Percentiles rank a stretch among this genome's conserved stretches.
Conservation (phyloP, 2,888 invertebrate species). For the Parnassius apollo region DNA sequence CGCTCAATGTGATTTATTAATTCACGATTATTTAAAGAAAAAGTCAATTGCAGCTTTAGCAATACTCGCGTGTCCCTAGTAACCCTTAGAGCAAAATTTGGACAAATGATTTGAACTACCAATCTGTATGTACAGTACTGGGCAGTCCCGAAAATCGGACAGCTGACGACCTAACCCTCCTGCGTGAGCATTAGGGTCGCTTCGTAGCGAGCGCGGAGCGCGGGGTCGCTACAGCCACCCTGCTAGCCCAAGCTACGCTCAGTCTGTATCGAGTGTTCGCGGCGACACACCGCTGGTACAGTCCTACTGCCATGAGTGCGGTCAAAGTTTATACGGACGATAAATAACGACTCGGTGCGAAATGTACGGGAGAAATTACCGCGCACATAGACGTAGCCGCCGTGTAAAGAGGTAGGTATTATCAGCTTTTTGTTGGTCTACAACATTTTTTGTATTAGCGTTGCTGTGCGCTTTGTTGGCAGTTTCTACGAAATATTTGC, state of each 20-base stretch:
- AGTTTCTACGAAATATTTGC: constrained; percentile 28
- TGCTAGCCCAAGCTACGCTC: not conserved
- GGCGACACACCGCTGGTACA: constrained; percentile 2
- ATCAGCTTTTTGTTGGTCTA: constrained; percentile 26
- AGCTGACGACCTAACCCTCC: constrained; percentile 20
- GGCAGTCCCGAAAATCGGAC: constrained; percentile 16
- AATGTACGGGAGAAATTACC: constrained; percentile 44
- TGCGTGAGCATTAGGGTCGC: not conserved
- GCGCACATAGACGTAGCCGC: constrained; percentile 31
- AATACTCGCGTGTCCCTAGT: not conserved
- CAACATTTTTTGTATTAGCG: not conserved
- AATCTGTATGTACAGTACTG: constrained; percentile 7
- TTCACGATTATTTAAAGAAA: no score
- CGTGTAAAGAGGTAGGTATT: constrained; percentile 45
- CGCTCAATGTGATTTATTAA: no score
- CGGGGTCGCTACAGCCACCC: constrained; percentile 12
- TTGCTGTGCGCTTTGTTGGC: constrained; percentile 34
- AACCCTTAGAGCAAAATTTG: constrained; percentile 16
- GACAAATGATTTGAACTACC: constrained; percentile 18
- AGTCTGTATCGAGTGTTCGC: constrained; percentile 18
- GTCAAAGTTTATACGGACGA: constrained; percentile 54
- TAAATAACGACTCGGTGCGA: constrained; percentile 45
- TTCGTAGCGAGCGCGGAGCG: not conserved
- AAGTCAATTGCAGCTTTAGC: no score
- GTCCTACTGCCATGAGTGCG: constrained; percentile 51